Evolutionary conservation across 2,113 vertebrate species (phyloP), one percentile per base, ranked within the genome.

Genomic region (Spea bombifrons): DNA sequence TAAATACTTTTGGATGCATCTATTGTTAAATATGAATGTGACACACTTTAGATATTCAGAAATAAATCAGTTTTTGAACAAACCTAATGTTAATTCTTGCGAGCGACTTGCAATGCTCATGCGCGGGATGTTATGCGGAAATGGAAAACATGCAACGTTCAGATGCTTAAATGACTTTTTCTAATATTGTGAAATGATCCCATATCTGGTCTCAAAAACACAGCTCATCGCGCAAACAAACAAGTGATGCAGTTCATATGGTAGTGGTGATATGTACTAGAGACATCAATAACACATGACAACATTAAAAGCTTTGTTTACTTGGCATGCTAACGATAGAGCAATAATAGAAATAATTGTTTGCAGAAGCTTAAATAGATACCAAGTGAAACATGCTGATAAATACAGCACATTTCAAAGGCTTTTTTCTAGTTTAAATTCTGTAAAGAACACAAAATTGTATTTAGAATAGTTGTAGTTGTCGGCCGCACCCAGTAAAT

Each of bases 131-230:
- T 3, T 30, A 30, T 8, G 10, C 55, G 4, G 15, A 67, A 8
- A 15, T 65, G 61, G 76, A 73, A 30, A 66, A 12, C 59, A 55
- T 44, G 44, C 30, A 12, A 13, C 6, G 7, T 49, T 44, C 76
- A 79, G 49, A 79, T 79, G 69, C 55, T 16, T n/a, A 48, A 65
- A 72, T 66, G 15, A 5, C 10, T 66, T 65, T 66, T 46, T 8
- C 66, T 45, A 46, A 16, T 55, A 78, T 64, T 79, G 53, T 69
- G 75, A 76, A 76, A 76, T 76, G 5, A 17, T 45, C 66, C 67
- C n/a, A 45, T 76, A 69, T 17, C 73, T 50, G 47, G 30, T 8
- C 10, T 15, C 3, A 71, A 53, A 17, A 61, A 44, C n/a, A 79
- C 17, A 78, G 57, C 52, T 13, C 55, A 50, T 43, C 49, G 30